A percentile compares a stretch with the other conserved stretches of the same genome.
Conservation (phyloP, 2,113 vertebrate genomes). For the Brachyhypopomus occidentalis region DNA sequence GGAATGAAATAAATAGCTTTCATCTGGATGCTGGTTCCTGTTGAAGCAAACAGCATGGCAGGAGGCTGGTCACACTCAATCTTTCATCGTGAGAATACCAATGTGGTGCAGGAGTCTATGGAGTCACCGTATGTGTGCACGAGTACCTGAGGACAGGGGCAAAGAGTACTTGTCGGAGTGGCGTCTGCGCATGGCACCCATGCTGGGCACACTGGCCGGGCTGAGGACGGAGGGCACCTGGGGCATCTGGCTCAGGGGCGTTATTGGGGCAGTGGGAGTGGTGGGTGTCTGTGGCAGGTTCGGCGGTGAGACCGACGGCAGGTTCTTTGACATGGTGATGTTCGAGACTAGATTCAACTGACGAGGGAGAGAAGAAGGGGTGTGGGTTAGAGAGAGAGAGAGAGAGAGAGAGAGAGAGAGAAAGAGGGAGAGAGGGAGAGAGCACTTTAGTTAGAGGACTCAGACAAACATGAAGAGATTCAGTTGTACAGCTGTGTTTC, state of each 20-base stretch:
- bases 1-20: conserved; percentile 37
- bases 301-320: conserved; percentile 94
- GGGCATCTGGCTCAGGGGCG: conserved; percentile 96
- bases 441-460: conserved; percentile 72
- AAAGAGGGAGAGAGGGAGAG: too few species aligned
- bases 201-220: conserved; percentile 94
- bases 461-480: conserved; percentile 86
- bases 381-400: conserved; percentile 38
- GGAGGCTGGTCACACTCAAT: neutral
- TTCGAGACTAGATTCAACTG: conserved; percentile 99
- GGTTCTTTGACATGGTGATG: conserved; percentile 99
- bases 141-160: conserved; percentile 94
- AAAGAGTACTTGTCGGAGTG: conserved; percentile 99
- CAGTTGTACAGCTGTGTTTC: conserved; percentile 91
- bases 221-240: conserved; percentile 97
- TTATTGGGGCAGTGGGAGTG: conserved; percentile 96
- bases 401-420: conserved; percentile 42
- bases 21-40: conserved; percentile 11
- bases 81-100: neutral
- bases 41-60: conserved; percentile 11
- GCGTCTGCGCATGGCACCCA: conserved; percentile 98
- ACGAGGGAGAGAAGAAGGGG: conserved; percentile 60
- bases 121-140: conserved; percentile 1
- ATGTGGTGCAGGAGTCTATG: neutral
- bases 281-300: conserved; percentile 99